Base-by-base conservation (phyloP, 2,888 invertebrate genomes). In the Phytoseiulus persimilis region DNA sequence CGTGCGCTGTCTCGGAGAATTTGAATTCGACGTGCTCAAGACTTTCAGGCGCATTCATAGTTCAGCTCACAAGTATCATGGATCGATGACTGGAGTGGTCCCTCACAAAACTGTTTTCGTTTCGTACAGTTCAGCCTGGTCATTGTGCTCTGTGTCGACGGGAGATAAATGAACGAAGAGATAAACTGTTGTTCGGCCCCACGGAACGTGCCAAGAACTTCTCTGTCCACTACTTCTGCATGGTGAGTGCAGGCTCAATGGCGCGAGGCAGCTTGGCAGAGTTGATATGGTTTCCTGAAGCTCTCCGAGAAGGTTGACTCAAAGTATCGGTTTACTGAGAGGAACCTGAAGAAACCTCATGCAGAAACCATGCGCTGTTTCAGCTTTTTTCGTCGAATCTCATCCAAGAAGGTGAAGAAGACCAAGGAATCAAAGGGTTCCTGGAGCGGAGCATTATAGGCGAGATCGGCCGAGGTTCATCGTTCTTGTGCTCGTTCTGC, bases 151-250 rank as follows among this genome's bases (percentile, higher is more conserved):
- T 87, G 32, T 87, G 87, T 14, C 32, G 45, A n/a, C 87, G 87
- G 28, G 11, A 9, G 32, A 87, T 87, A 6, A 87, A 33, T 6
- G 39, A 87, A 11, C 3, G 18, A 11, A 45, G 33, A 11, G 87
- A 87, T 87, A 28, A 28, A 18, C 65, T 87, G 28, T 23, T 39
- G 23, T 87, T 33, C 14, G 87, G 87, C 39, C 33, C 32, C 31
- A 28, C 39, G 23, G 87, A 87, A 33, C 28, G 9, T 5, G 31
- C 39, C 14, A 45, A 45, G 28, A 32, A 33, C 28, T 87, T 87
- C 33, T 39, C 87, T 33, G 87, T 87, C 28, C 87, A 87, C 87
- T 87, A 87, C 33, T 87, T 87, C 23, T 87, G 87, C 32, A 32
- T 87, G 33, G 87, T 87, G 45, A 87, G 87, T 87, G n/a, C n/a